Evolutionary conservation across 92 coral and sea anemone genomes (phyloP).

Genomic region (Epizoanthus illoricatus): DNA sequence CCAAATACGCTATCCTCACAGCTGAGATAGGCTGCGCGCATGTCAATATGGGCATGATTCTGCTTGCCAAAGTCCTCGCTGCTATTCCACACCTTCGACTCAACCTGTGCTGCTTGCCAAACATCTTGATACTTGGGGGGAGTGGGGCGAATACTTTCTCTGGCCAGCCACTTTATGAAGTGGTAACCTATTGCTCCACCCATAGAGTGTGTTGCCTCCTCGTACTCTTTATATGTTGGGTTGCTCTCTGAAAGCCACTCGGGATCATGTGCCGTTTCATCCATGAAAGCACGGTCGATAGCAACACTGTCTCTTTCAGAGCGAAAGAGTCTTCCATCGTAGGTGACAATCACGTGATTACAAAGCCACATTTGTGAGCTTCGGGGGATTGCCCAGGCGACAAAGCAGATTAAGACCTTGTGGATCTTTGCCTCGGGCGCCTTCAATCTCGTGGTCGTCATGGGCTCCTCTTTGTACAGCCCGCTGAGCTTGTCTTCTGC

Average conservation of each 20-base stretch:
- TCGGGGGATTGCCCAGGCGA: too few species aligned
- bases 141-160: conserved; percentile 6
- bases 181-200: conserved; percentile 12
- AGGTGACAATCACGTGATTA: conserved; percentile 18
- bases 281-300: conserved; percentile 7
- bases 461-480: too few species aligned
- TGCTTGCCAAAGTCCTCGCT: neutral
- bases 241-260: conserved; percentile 3
- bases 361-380: conserved; percentile 1
- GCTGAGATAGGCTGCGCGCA: conserved; percentile 46
- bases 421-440: too few species aligned
- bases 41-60: conserved; percentile 13
- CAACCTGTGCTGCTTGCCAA: conserved; percentile 11
- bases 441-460: too few species aligned
- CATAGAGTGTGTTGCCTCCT: conserved; percentile 24
- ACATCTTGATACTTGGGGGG: conserved; percentile 17
- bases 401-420: too few species aligned
- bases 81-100: conserved; percentile 7
- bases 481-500: too few species aligned
- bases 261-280: conserved; percentile 18
- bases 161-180: conserved; percentile 1
- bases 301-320: neutral
- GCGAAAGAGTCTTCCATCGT: conserved; percentile 21
- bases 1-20: conserved; percentile 37
- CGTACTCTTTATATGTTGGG: neutral